phyloP scores from a whole-genome alignment of 2,113 vertebrate genomes.

The Acrocephalus kingi region DNA sequence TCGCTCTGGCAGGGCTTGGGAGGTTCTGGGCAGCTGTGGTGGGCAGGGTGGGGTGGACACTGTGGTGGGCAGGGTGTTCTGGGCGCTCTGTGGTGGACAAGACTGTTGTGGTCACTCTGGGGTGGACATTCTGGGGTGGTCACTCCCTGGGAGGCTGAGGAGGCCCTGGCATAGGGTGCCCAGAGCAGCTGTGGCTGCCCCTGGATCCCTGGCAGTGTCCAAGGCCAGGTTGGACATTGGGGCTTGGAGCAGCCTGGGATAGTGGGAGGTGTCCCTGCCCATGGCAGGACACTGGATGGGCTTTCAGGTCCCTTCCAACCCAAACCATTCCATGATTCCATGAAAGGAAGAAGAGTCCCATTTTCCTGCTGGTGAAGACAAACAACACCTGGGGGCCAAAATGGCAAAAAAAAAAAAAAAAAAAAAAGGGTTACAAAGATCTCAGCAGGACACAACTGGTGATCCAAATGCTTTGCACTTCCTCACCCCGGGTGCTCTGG shows the following conservation, averaged over 20 bases:
- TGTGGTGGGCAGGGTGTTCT: no score
- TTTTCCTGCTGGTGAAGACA: neutral
- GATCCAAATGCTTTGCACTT: no score
- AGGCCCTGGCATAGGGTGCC: neutral
- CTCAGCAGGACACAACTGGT: fast-evolving
- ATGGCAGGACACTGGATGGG: fast-evolving
- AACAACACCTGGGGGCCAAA: neutral
- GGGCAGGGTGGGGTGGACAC: neutral
- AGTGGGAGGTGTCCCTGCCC: neutral
- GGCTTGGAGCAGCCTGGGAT: neutral
- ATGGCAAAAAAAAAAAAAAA: neutral
- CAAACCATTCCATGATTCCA: neutral
- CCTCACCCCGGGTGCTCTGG: neutral
- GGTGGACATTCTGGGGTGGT: neutral
- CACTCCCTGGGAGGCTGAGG: fast-evolving
- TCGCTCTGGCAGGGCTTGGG: neutral
- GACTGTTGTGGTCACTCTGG: neutral
- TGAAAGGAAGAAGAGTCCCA: neutral
- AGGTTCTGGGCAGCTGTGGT: neutral
- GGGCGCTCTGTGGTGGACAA: no score
- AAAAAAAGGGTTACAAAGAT: neutral
- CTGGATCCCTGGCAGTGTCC: neutral
- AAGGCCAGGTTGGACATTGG: neutral
- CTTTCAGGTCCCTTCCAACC: neutral
- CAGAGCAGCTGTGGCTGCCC: neutral